Base-by-base conservation (phyloP, 2,113 vertebrate species). In the Syrmaticus mikado region DNA sequence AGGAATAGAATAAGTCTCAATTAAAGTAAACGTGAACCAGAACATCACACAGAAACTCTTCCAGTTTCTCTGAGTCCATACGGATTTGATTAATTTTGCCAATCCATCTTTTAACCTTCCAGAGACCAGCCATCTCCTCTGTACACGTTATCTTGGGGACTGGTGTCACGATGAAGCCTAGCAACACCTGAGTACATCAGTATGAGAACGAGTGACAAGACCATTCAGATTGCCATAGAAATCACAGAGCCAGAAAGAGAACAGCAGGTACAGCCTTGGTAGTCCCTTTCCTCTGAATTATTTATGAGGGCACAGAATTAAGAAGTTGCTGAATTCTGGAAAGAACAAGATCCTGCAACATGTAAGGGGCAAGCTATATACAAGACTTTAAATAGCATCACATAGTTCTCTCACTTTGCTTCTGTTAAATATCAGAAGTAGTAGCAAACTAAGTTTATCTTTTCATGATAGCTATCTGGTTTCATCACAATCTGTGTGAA, bases 401-500 rank as follows among this genome's bases (percentile, higher is more conserved):
- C 64, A n/a, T 4, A 46, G 8, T 79, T 75, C 82, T 70, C 62
- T 72, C 82, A 34, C 14, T 67, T 81, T 68, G 15, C 66, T 87
- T 87, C 62, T 46, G 74, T 43, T 41, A 70, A 62, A 82, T 67
- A 67, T 1, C 58, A 72, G 36, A 64, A 86, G 67, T 25, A 85
- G 75, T 52, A 65, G 10, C 19, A 90, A 80, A 73, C 45, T 45
- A 83, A 48, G 43, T 50, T 94, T 83, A 86, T 60, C 64, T 79
- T 93, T 89, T 77, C 80, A 78, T 46, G 45, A 83, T 74, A 43
- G 71, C 74, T 45, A 60, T 85, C 76, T 95, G 27, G 46, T 83
- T 90, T 45, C 73, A 91, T 18, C 48, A 70, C 77, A 90, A 79
- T 72, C 93, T 93, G 88, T 81, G 85, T 81, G 85, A 90, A 95